phyloP scores from a whole-genome alignment of 1,140 invertebrate species.

The Drosophila neocordata region DNA sequence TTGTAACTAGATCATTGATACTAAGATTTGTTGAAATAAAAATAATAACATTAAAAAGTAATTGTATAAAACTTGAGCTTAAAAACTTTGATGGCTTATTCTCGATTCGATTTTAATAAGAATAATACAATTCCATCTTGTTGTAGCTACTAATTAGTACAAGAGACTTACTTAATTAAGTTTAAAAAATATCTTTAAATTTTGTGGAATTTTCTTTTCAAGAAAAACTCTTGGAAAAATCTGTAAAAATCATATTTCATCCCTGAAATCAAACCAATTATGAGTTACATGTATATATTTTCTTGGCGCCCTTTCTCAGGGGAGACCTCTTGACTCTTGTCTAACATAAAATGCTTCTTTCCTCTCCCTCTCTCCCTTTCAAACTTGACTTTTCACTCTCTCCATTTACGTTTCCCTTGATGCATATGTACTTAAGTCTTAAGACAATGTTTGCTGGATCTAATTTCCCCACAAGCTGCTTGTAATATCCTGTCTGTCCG shows the following conservation, averaged over 20 bases:
- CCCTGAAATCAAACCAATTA: conserved; percentile 21
- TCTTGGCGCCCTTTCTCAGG: background rate
- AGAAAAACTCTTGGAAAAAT: background rate
- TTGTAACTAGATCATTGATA: background rate
- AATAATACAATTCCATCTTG: no score
- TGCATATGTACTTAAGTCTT: conserved; percentile 8
- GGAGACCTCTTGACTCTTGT: conserved; percentile 11
- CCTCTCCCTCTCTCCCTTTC: background rate
- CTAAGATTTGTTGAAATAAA: background rate
- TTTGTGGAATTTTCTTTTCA: background rate
- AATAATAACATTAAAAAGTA: background rate
- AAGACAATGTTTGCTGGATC: conserved; percentile 13
- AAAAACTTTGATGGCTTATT: no score
- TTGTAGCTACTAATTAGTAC: no score
- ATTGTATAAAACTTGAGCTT: no score
- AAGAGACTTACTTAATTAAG: no score
- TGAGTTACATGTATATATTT: conserved; percentile 10
- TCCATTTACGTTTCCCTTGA: background rate
- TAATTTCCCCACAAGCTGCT: conserved; percentile 28
- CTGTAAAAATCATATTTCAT: conserved; percentile 18
- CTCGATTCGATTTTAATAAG: no score
- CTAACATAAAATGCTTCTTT: no score
- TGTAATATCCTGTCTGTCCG: conserved; percentile 25
- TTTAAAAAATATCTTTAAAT: no score
- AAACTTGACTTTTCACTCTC: background rate